Conservation (phyloP, 2,797 vertebrate genomes). For the Oreortyx pictus region DNA sequence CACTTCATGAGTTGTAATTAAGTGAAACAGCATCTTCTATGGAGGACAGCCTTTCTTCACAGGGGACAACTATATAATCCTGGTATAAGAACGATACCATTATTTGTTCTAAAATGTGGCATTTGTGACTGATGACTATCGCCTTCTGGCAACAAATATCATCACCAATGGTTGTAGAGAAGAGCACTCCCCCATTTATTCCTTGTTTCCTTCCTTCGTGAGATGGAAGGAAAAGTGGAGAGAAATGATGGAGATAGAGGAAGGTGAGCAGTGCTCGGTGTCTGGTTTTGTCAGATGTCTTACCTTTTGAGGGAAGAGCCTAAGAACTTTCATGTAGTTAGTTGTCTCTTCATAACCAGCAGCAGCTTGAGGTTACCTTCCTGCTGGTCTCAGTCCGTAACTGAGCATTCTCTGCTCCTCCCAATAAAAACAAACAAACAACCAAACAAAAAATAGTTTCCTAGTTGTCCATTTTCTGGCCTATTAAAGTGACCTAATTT, state of each 20-base stretch:
- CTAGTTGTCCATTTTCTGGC: neutral
- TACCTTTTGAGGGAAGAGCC: neutral
- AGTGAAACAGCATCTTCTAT: neutral
- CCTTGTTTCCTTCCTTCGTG: neutral
- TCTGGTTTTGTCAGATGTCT: neutral
- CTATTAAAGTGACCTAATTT: neutral
- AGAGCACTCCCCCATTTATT: neutral
- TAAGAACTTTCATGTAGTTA: neutral
- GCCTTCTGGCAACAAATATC: neutral
- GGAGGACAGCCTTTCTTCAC: neutral
- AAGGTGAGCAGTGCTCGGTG: neutral
- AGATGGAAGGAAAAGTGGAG: no score
- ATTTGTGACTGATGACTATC: neutral
- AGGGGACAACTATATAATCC: neutral
- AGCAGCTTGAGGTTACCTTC: neutral
- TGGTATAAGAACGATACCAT: neutral
- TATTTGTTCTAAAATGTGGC: neutral
- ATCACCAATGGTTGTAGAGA: neutral
- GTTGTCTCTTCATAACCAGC: neutral
- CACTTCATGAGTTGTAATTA: neutral
- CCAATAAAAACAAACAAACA: neutral
- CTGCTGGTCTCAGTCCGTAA: neutral
- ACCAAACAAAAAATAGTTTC: neutral
- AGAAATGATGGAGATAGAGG: neutral
- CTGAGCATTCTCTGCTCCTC: neutral